Percentiles rank a stretch among this genome's conserved stretches.
These are phyloP conservation scores for Arctopsyche grandis DNA, from an alignment of 1,140 invertebrate species.

Conservation along the genomic window DNA sequence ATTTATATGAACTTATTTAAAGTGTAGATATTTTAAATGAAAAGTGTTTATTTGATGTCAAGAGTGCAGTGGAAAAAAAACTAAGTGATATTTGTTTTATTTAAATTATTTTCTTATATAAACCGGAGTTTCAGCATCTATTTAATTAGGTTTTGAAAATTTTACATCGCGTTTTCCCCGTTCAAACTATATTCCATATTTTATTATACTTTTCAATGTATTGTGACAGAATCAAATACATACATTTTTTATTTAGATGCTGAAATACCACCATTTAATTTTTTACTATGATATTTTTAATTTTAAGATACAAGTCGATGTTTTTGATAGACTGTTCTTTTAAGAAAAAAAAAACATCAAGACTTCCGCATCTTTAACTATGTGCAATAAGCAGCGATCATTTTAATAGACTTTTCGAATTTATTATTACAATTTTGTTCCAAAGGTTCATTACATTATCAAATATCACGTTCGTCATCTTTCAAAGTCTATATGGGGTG, in stretches of 20 bases:
- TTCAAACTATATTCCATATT: too few species aligned
- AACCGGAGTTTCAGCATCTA: not conserved
- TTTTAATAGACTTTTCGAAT: too few species aligned
- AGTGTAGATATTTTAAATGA: not conserved
- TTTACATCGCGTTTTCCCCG: too few species aligned
- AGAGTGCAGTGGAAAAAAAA: conserved; percentile 9
- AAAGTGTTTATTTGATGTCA: not conserved
- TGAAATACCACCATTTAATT: too few species aligned
- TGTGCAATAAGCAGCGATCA: not conserved
- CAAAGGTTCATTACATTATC: too few species aligned
- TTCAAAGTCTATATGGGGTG: too few species aligned
- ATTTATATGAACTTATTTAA: conserved; percentile 1
- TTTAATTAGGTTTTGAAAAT: too few species aligned
- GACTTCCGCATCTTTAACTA: not conserved
- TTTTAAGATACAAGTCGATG: not conserved
- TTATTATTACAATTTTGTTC: too few species aligned
- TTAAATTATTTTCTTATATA: conserved; percentile 18
- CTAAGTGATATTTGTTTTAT: conserved; percentile 27
- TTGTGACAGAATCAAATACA: too few species aligned
- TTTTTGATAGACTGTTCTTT: not conserved
- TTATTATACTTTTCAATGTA: too few species aligned
- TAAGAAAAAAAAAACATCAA: not conserved
- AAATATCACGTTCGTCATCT: too few species aligned
- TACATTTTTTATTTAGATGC: too few species aligned
- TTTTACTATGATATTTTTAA: not conserved